Evolutionary conservation across 2,797 vertebrate species (phyloP).

Genomic region (Fringilla coelebs): DNA sequence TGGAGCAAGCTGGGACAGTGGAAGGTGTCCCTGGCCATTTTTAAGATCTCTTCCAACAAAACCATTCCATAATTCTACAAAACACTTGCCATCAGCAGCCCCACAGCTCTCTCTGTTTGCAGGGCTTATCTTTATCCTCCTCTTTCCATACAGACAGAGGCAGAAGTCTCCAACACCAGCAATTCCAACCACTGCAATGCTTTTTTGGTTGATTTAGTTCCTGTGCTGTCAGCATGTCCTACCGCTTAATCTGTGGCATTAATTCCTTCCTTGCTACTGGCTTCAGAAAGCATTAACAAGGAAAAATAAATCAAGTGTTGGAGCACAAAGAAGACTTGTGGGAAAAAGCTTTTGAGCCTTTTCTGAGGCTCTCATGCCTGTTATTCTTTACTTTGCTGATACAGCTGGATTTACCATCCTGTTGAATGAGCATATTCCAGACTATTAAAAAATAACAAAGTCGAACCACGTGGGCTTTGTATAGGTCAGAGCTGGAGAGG

Average conservation of each 20-base stretch:
- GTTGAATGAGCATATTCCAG: conserved; percentile 54
- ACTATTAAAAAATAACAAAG: conserved; percentile 47
- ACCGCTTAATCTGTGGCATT: background rate
- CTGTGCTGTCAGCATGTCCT: conserved; percentile 56
- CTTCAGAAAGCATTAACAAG: conserved; percentile 54
- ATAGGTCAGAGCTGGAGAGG: conserved; percentile 9
- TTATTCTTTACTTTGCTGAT: conserved; percentile 65
- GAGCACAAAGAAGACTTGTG: conserved; percentile 60
- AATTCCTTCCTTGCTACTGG: conserved; percentile 61
- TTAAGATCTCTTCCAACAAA: background rate
- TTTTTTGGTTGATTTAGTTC: conserved; percentile 32
- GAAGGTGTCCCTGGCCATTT: background rate
- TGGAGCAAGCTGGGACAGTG: background rate
- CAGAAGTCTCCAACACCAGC: background rate
- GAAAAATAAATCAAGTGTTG: conserved; percentile 63
- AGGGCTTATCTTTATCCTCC: background rate
- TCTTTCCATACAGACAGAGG: background rate
- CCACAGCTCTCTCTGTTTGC: background rate
- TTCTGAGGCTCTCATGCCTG: conserved; percentile 55
- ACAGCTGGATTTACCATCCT: conserved; percentile 55
- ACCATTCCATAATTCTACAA: background rate
- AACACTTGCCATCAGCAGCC: background rate
- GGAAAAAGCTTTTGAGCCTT: conserved; percentile 53
- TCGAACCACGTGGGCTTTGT: conserved; percentile 19
- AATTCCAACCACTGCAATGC: background rate